Percentiles rank a stretch among this genome's conserved stretches.
phyloP scores from a whole-genome alignment of 2,888 invertebrate genomes.

The Epicampocera succincta region DNA sequence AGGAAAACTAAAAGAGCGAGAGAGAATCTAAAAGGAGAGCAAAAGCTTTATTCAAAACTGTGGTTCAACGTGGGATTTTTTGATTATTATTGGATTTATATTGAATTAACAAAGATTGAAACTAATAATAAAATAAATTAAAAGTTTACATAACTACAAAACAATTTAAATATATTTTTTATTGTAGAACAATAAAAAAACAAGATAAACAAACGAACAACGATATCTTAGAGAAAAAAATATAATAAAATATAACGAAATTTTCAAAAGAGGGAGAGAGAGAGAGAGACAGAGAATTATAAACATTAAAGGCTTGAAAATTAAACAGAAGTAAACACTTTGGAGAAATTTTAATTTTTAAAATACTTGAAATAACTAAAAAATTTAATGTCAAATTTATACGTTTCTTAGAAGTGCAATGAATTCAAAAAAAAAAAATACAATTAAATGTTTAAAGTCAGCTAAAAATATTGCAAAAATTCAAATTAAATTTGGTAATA shows the following conservation, averaged over 20 bases:
- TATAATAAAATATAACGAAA: constrained; percentile 65
- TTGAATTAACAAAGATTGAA: not conserved
- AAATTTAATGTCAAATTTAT: constrained; percentile 19
- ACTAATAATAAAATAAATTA: not conserved
- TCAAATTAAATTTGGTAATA: not conserved
- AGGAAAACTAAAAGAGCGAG: constrained; percentile 28
- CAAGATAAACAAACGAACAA: constrained; percentile 64
- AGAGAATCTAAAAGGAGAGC: constrained; percentile 19
- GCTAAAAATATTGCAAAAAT: too few species aligned
- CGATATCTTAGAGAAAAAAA: constrained; percentile 74
- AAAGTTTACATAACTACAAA: constrained; percentile 28
- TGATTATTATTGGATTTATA: constrained; percentile 24
- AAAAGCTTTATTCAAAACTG: constrained; percentile 35
- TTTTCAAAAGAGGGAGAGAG: constrained; percentile 46
- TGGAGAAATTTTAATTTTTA: constrained; percentile 27
- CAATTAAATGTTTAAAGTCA: not conserved
- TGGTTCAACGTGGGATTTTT: constrained; percentile 57
- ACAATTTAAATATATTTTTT: constrained; percentile 46
- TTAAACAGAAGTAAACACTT: constrained; percentile 5
- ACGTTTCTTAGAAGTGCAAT: not conserved
- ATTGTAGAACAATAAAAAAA: not conserved
- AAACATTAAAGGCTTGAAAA: constrained; percentile 26
- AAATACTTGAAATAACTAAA: constrained; percentile 44
- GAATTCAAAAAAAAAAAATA: constrained; percentile 11
- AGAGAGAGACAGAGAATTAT: constrained; percentile 43